Evolutionary conservation across 2,113 vertebrate genomes (phyloP).

Genomic region (Nibea albiflora): DNA sequence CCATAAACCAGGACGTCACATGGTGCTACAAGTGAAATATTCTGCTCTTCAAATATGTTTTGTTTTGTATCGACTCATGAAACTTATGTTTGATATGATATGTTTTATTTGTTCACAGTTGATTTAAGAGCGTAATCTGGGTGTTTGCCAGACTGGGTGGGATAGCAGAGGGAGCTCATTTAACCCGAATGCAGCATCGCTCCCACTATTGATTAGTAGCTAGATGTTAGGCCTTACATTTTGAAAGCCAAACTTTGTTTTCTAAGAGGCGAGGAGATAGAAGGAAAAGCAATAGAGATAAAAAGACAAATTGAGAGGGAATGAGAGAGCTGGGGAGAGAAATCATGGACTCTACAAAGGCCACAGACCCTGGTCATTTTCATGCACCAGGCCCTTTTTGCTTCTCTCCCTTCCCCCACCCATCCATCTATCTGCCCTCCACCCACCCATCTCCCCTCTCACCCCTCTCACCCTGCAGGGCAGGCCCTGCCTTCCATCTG

Average conservation of each 20-base stretch:
- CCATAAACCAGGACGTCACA: slow-evolving; percentile 4
- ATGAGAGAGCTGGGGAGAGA: slow-evolving; percentile 33
- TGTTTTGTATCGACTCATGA: neutral
- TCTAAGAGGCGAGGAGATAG: slow-evolving; percentile 4
- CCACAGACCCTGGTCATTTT: slow-evolving; percentile 79
- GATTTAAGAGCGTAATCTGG: slow-evolving; percentile 23
- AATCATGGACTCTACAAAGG: slow-evolving; percentile 65
- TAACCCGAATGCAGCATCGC: slow-evolving; percentile 27
- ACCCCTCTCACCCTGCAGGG: slow-evolving; percentile 81
- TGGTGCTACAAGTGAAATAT: neutral
- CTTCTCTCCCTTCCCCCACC: slow-evolving; percentile 68
- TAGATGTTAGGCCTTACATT: slow-evolving; percentile 41
- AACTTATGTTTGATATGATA: neutral
- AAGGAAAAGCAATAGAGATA: slow-evolving; percentile 23
- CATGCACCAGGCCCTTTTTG: slow-evolving; percentile 74
- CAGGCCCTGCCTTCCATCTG: slow-evolving; percentile 87
- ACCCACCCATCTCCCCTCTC: slow-evolving; percentile 79
- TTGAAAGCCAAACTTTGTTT: slow-evolving; percentile 32
- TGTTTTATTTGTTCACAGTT: slow-evolving; percentile 31
- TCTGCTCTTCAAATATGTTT: neutral
- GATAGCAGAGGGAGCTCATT: slow-evolving; percentile 35
- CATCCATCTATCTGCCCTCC: slow-evolving; percentile 76
- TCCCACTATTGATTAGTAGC: slow-evolving; percentile 47
- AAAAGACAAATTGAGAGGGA: slow-evolving; percentile 39
- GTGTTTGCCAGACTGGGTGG: slow-evolving; percentile 9